Conservation (phyloP, 2,888 invertebrate genomes). For the Melieria crassipennis region DNA sequence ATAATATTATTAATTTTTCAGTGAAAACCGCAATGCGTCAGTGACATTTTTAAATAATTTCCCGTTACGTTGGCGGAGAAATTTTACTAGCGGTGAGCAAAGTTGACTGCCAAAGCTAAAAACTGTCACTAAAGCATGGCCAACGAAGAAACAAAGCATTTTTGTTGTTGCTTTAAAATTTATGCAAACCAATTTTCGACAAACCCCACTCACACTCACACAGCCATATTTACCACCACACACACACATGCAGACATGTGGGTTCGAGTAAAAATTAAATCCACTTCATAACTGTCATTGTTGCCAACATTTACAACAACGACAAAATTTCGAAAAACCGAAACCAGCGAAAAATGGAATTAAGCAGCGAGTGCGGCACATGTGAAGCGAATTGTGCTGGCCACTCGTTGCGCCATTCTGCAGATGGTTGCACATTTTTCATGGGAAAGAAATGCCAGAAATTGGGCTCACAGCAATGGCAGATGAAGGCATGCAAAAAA, state of each 20-base stretch:
- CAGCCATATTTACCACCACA: not conserved
- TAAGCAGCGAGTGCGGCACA: no score
- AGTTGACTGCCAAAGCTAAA: not conserved
- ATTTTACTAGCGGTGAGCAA: not conserved
- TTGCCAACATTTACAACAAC: not conserved
- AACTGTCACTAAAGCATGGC: not conserved
- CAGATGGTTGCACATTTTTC: not conserved
- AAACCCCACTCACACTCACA: not conserved
- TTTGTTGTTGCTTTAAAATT: not conserved
- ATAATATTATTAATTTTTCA: no score
- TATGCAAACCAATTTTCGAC: no score
- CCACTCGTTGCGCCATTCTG: no score
- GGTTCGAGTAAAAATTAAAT: conserved; percentile 41
- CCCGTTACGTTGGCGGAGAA: no score
- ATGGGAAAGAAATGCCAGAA: not conserved
- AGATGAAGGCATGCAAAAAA: not conserved
- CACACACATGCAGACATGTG: not conserved
- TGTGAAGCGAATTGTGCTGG: no score
- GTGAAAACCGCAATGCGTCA: no score
- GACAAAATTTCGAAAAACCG: no score
- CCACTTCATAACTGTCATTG: conserved; percentile 44
- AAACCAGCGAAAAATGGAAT: no score
- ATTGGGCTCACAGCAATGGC: not conserved
- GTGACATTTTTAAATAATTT: no score
- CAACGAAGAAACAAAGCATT: no score